Base-by-base conservation (phyloP, 2,797 vertebrate genomes). In the Carapus acus region DNA sequence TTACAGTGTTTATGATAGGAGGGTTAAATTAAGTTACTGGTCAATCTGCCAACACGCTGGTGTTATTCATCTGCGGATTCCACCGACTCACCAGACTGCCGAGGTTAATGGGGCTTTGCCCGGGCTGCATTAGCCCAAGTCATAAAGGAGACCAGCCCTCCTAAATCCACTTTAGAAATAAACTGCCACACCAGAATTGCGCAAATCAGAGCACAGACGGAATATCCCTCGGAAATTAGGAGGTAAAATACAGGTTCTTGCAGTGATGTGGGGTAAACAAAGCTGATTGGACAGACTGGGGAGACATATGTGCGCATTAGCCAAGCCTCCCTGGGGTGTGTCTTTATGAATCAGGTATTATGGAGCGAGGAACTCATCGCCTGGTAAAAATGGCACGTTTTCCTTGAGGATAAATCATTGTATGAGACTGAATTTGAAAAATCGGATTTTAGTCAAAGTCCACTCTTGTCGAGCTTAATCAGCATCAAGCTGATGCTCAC, bases 271-370 rank as follows among this genome's bases (percentile, higher is more conserved):
- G 44, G 54, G 49, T 63, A 36, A 60, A 47, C 38, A 47, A 63
- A 67, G 53, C 44, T 57, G 43, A 69, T 59, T 62, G 20, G 36
- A 13, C 41, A 54, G 43, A 58, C 21, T n/a, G 23, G 20, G 52
- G 43, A 40, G 23, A 16, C 24, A 41, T 15, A 49, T 13, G 29
- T 39, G 24, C 37, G 52, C 27, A 55, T 58, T 39, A 64, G 56
- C 54, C 33, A 21, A 53, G 59, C 41, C 44, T 51, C 59, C 47
- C 58, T 18, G 1, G 46, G 55, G 47, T 13, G 58, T 65, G 77
- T 72, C 56, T 72, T 76, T 76, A 61, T 38, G 33, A 58, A 52
- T 58, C 62, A 67, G 76, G 65, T 57, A 71, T 66, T 40, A 48
- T 66, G 45, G 56, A 57, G 31, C 54, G 43, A 40, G 34, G 22